phyloP scores from a whole-genome alignment of 2,113 vertebrate genomes.

The Vireo altiloquus region DNA sequence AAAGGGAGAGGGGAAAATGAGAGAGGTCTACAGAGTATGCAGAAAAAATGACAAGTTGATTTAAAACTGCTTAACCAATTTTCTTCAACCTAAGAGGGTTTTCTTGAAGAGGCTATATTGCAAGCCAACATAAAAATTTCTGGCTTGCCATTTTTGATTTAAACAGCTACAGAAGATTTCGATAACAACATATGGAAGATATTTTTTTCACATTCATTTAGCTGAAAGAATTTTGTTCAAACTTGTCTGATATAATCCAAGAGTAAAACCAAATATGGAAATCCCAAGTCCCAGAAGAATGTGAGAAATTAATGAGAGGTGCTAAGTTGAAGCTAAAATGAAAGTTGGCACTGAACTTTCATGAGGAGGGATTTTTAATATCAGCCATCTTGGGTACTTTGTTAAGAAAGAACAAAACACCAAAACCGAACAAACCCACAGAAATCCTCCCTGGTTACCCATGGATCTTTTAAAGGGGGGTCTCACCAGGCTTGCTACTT shows the following conservation, averaged over 20 bases:
- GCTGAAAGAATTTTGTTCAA: slow-evolving; percentile 20
- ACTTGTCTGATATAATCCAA: slow-evolving; percentile 39
- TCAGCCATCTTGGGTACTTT: neutral
- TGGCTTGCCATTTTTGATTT: slow-evolving; percentile 46
- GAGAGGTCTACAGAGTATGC: neutral
- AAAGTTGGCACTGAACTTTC: neutral
- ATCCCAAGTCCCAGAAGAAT: slow-evolving; percentile 1
- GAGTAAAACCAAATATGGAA: slow-evolving; percentile 55
- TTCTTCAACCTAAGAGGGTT: neutral
- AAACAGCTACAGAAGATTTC: slow-evolving; percentile 37
- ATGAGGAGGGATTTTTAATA: neutral
- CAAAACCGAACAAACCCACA: neutral
- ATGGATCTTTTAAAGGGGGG: neutral
- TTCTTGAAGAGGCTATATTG: neutral
- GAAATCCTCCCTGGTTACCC: neutral
- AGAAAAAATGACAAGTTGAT: slow-evolving; percentile 27
- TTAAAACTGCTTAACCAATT: slow-evolving; percentile 30
- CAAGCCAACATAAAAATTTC: slow-evolving; percentile 20
- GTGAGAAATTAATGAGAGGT: slow-evolving; percentile 37
- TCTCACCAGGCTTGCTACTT: neutral
- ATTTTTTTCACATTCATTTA: slow-evolving; percentile 15
- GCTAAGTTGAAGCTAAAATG: slow-evolving; percentile 12
- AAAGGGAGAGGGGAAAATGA: neutral
- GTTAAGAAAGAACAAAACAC: neutral
- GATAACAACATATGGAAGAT: slow-evolving; percentile 55